Conservation (phyloP, 2,113 vertebrate species). For the Epinephelus fuscoguttatus region DNA sequence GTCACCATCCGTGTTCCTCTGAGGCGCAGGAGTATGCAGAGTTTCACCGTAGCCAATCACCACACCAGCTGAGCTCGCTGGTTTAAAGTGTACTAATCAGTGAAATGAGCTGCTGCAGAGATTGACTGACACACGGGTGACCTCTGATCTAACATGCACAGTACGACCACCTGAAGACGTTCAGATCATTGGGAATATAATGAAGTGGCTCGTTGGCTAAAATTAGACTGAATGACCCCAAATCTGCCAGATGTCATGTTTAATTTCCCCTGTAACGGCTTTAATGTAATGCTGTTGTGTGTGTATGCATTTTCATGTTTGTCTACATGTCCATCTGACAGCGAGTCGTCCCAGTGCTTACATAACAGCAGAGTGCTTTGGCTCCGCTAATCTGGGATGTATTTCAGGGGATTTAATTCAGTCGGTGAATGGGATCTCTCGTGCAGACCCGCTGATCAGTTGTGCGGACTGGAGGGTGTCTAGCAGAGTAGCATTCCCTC, state of each 20-base stretch:
- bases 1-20: not conserved
- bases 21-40: not conserved
- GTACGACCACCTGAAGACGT: conserved; percentile 12
- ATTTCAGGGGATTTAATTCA: conserved; percentile 73
- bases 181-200: not conserved
- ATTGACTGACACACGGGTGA: not conserved
- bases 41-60: not conserved
- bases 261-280: conserved; percentile 3
- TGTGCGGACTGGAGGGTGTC: conserved; percentile 36
- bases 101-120: conserved; percentile 16
- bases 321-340: conserved; percentile 35
- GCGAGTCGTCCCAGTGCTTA: conserved; percentile 34
- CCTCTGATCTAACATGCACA: not conserved
- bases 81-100: conserved; percentile 14
- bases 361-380: conserved; percentile 54
- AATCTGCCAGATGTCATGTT: conserved; percentile 8
- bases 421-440: conserved; percentile 66
- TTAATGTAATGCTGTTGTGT: conserved; percentile 7
- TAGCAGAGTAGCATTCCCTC: conserved; percentile 1
- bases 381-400: conserved; percentile 66
- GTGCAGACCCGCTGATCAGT: conserved; percentile 45
- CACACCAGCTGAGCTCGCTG: conserved; percentile 1
- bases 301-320: conserved; percentile 36
- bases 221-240: conserved; percentile 6
- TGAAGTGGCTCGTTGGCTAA: not conserved